phyloP scores from a whole-genome alignment of 2,797 vertebrate genomes.

The Australoheros facetus region DNA sequence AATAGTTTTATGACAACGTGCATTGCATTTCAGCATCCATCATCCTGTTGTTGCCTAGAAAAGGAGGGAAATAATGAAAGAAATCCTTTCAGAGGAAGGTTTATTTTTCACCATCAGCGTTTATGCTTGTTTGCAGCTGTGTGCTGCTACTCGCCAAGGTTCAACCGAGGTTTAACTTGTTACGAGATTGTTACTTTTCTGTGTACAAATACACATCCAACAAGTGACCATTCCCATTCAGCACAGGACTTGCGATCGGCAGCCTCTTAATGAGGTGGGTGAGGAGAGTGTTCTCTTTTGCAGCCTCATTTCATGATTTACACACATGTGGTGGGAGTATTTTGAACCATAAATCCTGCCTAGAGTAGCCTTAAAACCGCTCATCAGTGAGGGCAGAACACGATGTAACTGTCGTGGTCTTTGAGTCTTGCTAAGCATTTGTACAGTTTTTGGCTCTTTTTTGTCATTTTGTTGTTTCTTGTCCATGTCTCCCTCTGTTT shows the following conservation, averaged over 20 bases:
- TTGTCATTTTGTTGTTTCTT: neutral
- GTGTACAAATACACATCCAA: neutral
- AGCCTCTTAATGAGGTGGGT: neutral
- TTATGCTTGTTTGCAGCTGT: neutral
- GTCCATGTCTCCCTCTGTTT: neutral
- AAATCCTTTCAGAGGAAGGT: neutral
- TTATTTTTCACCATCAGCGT: neutral
- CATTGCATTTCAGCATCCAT: conserved; percentile 7
- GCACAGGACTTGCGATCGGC: conserved; percentile 18
- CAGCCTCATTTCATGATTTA: conserved; percentile 14
- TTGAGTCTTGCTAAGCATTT: neutral
- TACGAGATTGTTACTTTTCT: neutral
- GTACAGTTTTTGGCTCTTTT: neutral
- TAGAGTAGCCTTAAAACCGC: conserved; percentile 12
- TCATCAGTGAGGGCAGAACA: conserved; percentile 1
- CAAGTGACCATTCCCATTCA: neutral
- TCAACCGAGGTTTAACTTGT: neutral
- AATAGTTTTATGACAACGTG: conserved; percentile 11
- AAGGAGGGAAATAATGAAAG: neutral
- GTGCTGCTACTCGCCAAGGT: neutral
- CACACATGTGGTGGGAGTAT: conserved; percentile 6
- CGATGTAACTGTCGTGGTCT: conserved; percentile 5
- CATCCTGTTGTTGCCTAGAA: neutral
- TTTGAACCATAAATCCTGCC: conserved; percentile 20
- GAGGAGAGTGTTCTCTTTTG: neutral